Percentiles rank a stretch among this genome's conserved stretches.
Evolutionary conservation across 2,797 vertebrate species (phyloP).

Genomic region (Numenius phaeopus): DNA sequence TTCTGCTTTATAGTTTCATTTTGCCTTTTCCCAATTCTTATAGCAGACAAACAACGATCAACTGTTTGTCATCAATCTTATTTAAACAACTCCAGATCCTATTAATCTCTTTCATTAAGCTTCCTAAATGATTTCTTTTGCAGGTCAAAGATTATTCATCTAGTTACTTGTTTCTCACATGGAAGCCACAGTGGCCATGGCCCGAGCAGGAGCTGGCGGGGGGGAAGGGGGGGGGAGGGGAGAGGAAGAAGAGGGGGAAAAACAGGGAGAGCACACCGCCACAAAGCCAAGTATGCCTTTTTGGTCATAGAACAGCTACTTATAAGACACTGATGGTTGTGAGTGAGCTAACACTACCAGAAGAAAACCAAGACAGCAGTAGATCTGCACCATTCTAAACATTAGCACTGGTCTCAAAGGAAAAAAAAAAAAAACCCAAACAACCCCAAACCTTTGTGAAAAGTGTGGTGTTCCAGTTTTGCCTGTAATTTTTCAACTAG

Average conservation of each 20-base stretch:
- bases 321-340: neutral
- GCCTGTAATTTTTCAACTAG: neutral
- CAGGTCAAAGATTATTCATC: neutral
- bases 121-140: neutral
- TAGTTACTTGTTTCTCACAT: neutral
- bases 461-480: neutral
- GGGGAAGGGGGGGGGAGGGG: too few relatives aligned
- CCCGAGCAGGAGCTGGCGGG: too few relatives aligned
- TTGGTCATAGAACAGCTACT: neutral
- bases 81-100: neutral
- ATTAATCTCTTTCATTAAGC: neutral
- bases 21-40: neutral
- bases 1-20: neutral
- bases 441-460: neutral
- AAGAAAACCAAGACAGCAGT: neutral
- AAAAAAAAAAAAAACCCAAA: too few relatives aligned
- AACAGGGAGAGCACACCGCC: too few relatives aligned
- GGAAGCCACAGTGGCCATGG: neutral
- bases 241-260: too few relatives aligned
- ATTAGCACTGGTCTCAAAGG: neutral
- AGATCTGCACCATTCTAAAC: neutral
- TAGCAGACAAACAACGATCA: too few relatives aligned
- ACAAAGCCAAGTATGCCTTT: neutral
- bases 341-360: neutral
- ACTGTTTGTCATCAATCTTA: neutral